Conservation (phyloP, 1,140 invertebrate genomes). For the Drosophila insularis region DNA sequence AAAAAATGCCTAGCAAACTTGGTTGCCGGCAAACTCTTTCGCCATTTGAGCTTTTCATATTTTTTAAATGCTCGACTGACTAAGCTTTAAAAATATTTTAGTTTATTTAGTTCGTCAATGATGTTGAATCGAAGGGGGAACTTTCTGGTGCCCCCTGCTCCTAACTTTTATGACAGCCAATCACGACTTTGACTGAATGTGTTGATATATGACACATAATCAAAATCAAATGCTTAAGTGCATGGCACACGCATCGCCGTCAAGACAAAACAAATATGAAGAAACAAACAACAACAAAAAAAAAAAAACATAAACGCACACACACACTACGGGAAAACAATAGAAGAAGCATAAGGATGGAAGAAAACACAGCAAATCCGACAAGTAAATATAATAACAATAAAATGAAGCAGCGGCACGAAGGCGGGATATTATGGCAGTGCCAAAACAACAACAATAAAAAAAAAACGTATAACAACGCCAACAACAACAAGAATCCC, state of each 20-base stretch:
- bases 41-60: constrained; percentile 24
- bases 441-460: constrained; percentile 58
- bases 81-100: background rate
- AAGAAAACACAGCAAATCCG: constrained; percentile 61
- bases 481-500: constrained; percentile 37
- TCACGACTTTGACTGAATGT: constrained; percentile 54
- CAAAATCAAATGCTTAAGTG: constrained; percentile 78
- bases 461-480: constrained; percentile 46
- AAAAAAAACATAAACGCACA: background rate
- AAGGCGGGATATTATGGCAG: constrained; percentile 77
- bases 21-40: constrained; percentile 27
- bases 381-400: constrained; percentile 81
- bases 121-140: background rate
- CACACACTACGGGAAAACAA: constrained; percentile 16
- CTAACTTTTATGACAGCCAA: constrained; percentile 49
- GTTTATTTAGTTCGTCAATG: background rate
- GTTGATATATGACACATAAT: constrained; percentile 80
- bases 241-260: constrained; percentile 66
- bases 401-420: constrained; percentile 73
- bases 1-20: constrained; percentile 34
- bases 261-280: constrained; percentile 11
- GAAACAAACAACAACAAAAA: constrained; percentile 24
- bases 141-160: too few species aligned
- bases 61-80: constrained; percentile 38
- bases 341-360: background rate